phyloP scores from a whole-genome alignment of 1,140 invertebrate genomes.

The Neodiprion fabricii region DNA sequence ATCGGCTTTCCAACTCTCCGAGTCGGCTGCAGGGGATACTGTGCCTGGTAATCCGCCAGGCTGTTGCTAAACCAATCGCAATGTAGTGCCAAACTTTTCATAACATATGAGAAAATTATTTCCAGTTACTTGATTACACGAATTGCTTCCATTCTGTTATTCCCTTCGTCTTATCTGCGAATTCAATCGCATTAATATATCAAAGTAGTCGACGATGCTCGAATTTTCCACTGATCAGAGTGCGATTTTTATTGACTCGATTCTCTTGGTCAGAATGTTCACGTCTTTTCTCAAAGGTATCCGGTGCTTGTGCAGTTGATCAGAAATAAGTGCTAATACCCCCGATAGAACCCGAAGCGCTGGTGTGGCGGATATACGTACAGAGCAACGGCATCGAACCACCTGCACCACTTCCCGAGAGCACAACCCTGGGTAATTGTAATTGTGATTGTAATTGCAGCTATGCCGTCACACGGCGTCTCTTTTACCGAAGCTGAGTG shows the following conservation, averaged over 20 bases:
- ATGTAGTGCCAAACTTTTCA: background rate
- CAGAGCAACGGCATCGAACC: background rate
- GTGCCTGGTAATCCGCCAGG: background rate
- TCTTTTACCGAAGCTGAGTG: background rate
- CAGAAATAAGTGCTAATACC: too few relatives aligned
- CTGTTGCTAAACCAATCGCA: background rate
- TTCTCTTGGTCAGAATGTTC: too few relatives aligned
- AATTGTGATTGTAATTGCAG: slow-evolving; percentile 5
- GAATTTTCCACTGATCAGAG: too few relatives aligned
- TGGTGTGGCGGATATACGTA: too few relatives aligned
- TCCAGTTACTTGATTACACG: background rate
- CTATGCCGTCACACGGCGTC: background rate
- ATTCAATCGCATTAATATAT: too few relatives aligned
- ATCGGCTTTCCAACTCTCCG: slow-evolving; percentile 4
- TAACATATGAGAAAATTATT: background rate
- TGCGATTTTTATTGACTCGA: too few relatives aligned
- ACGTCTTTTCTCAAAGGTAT: too few relatives aligned
- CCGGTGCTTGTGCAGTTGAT: too few relatives aligned
- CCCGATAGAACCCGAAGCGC: too few relatives aligned
- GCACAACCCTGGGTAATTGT: background rate
- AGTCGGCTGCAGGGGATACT: background rate
- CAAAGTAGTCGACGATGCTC: too few relatives aligned
- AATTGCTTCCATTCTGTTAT: background rate
- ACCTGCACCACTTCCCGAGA: background rate
- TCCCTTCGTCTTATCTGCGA: too few relatives aligned